Base-by-base conservation (phyloP, 2,113 vertebrate genomes). In the Neodon shergylaensis region DNA sequence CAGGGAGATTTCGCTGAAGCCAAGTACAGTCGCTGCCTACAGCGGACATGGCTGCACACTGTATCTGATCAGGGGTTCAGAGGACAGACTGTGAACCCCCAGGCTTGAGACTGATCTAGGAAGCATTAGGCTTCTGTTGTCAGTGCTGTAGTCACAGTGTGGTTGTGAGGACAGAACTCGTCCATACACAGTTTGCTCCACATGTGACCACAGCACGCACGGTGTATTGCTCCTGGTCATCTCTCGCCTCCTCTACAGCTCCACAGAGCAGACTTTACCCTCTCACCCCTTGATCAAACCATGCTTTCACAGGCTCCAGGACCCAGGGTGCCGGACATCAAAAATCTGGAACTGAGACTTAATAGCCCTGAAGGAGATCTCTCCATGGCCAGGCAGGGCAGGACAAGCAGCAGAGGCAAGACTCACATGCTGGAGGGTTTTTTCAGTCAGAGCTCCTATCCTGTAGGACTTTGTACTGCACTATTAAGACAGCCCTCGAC, bases 31-130 rank as follows among this genome's bases (percentile, higher is more conserved):
- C 0, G 5, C 42, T 70, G 66, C 72, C 52, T 42, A 0, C 0
- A 9, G n/a, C 14, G 19, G 19, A 44, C 47, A 52, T 0, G 36
- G 63, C 68, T 58, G 3, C 1, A 24, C 0, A 0, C 6, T 1
- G 19, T 17, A 33, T 36, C 68, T 42, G 42, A n/a, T 3, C 2
- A 21, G 21, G 31, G 65, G 33, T 19, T 49, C 44, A 16, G 44
- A 7, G 42, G 84, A 89, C n/a, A 70, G 47, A 52, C 42, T 6
- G 1, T 28, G 79, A 88, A 61, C 14, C 24, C 10, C 21, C 3
- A 10, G 76, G 66, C 73, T 42, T 4, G 0, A 54, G 33, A 17
- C 84, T 63, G 3, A 58, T 39, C 44, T 24, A 17, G 10, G 24
- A 78, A 66, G 54, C 24, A 58, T 11, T 19, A 24, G 65, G 31